phyloP scores from a whole-genome alignment of 2,113 vertebrate species.

The Antidorcas marsupialis region DNA sequence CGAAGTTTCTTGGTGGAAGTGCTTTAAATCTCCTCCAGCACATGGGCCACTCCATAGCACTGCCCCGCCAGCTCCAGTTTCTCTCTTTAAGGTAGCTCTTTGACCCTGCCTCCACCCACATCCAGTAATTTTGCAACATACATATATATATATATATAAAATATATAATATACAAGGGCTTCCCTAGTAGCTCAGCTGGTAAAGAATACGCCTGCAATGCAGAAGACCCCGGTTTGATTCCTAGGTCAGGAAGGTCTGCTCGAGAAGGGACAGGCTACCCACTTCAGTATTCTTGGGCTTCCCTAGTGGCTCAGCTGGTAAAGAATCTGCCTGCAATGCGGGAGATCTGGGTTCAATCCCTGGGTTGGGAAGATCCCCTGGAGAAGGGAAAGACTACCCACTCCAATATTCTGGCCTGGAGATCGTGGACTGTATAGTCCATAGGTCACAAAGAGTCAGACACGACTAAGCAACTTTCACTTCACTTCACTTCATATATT shows the following conservation, averaged over 20 bases:
- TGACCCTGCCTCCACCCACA: neutral
- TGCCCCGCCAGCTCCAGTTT: too few relatives aligned
- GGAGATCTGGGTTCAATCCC: neutral
- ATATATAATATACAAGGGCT: neutral
- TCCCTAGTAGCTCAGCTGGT: neutral
- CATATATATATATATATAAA: too few relatives aligned
- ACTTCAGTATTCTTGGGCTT: neutral
- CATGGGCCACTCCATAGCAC: neutral
- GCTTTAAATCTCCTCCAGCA: neutral
- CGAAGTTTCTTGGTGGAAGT: neutral
- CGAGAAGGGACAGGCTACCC: neutral
- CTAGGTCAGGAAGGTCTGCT: neutral
- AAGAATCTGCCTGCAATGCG: neutral
- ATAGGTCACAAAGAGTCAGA: neutral
- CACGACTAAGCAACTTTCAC: neutral
- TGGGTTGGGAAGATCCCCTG: neutral
- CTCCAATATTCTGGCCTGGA: neutral
- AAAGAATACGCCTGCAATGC: neutral
- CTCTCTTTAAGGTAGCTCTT: neutral
- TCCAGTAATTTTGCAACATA: neutral
- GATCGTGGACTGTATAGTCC: neutral
- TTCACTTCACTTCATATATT: neutral
- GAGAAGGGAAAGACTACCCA: neutral
- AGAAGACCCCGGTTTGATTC: accelerated
- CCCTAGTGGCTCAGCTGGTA: neutral